phyloP scores from a whole-genome alignment of 2,797 vertebrate genomes.

The Xiphophorus birchmanni region DNA sequence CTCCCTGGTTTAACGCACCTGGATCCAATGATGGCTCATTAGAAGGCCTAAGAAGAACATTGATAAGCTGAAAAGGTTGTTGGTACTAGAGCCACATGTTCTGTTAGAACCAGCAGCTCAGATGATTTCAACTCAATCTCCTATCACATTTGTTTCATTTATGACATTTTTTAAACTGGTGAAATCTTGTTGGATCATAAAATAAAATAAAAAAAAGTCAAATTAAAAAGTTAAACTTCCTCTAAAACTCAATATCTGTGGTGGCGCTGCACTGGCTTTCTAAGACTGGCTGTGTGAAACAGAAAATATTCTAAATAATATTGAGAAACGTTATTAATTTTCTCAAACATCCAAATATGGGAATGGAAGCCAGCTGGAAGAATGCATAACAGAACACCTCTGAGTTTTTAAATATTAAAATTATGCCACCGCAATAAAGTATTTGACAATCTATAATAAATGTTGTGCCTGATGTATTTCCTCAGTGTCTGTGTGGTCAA shows the following conservation, averaged over 20 bases:
- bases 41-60: no score
- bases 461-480: not conserved
- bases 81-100: not conserved
- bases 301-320: not conserved
- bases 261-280: no score
- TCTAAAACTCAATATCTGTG: not conserved
- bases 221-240: not conserved
- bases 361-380: not conserved
- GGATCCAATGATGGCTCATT: no score
- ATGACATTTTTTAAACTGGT: not conserved
- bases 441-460: not conserved
- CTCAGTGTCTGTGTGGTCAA: not conserved
- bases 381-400: not conserved
- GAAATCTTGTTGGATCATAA: not conserved
- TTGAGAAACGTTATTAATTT: not conserved
- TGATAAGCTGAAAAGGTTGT: no score
- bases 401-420: not conserved
- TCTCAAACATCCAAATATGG: not conserved
- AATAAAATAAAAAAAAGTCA: not conserved
- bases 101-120: not conserved
- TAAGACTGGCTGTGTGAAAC: not conserved
- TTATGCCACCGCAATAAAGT: not conserved
- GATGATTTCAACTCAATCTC: not conserved
- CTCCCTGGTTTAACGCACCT: no score
- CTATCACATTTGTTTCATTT: not conserved